phyloP scores from a whole-genome alignment of 1,140 invertebrate species.

The Lethrus apterus region DNA sequence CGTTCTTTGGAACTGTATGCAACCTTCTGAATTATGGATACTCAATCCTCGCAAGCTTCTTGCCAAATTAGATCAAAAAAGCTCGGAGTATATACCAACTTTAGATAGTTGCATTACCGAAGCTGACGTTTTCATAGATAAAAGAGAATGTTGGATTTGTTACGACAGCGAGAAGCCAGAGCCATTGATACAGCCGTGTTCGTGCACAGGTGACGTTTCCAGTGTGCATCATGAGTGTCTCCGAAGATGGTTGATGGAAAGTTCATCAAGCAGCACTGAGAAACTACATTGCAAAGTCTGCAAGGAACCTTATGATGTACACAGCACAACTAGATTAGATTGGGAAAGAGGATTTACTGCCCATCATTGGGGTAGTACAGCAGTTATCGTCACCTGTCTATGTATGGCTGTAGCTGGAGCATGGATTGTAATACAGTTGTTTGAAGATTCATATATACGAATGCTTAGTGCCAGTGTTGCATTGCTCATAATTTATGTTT shows the following conservation, averaged over 20 bases:
- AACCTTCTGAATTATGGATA: slow-evolving; percentile 90
- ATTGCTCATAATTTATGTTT: slow-evolving; percentile 74
- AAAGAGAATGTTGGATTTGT: slow-evolving; percentile 85
- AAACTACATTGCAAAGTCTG: slow-evolving; percentile 35
- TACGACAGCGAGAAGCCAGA: slow-evolving; percentile 76
- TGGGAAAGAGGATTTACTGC: slow-evolving; percentile 76
- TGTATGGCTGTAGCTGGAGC: slow-evolving; percentile 65
- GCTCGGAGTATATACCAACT: slow-evolving; percentile 17
- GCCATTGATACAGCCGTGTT: slow-evolving; percentile 81
- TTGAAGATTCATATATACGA: slow-evolving; percentile 66
- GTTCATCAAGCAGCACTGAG: slow-evolving; percentile 28
- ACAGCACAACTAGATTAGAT: slow-evolving; percentile 50
- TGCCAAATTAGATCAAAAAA: slow-evolving; percentile 49
- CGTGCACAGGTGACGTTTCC: slow-evolving; percentile 83
- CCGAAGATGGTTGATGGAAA: slow-evolving; percentile 50
- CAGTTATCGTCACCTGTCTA: slow-evolving; percentile 64
- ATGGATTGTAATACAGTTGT: slow-evolving; percentile 77
- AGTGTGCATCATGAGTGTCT: slow-evolving; percentile 89
- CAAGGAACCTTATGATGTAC: slow-evolving; percentile 44
- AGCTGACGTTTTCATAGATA: slow-evolving; percentile 24
- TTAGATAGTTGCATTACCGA: neutral
- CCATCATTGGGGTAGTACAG: slow-evolving; percentile 64
- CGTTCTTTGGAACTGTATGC: slow-evolving; percentile 90
- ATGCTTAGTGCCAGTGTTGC: slow-evolving; percentile 74
- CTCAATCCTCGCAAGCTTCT: slow-evolving; percentile 83